Conservation (phyloP, 2,113 vertebrate species). For the Carassius auratus region DNA sequence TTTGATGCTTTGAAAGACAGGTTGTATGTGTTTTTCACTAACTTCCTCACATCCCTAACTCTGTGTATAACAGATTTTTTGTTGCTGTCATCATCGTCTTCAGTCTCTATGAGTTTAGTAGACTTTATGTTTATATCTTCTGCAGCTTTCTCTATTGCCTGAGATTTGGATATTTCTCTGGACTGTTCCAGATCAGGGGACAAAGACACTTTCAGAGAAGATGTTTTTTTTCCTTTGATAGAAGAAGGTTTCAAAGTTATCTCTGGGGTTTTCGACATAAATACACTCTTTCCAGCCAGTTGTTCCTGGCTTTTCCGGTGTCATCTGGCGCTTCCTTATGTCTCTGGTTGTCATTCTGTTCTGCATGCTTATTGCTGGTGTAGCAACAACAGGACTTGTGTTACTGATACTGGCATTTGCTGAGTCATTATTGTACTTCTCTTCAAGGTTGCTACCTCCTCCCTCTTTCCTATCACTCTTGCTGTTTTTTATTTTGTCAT, state of each 20-base stretch:
- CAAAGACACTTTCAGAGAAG: slow-evolving; percentile 65
- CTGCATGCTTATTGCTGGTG: slow-evolving; percentile 51
- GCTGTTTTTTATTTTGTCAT: slow-evolving; percentile 53
- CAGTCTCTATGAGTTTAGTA: slow-evolving; percentile 48
- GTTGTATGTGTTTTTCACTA: slow-evolving; percentile 87
- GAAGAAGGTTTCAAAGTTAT: slow-evolving; percentile 65
- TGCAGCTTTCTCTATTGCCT: slow-evolving; percentile 12
- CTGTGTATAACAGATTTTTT: slow-evolving; percentile 76
- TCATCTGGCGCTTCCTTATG: slow-evolving; percentile 60
- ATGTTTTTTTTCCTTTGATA: slow-evolving; percentile 70
- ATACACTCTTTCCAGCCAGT: slow-evolving; percentile 57
- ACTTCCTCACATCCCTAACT: slow-evolving; percentile 86
- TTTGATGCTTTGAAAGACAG: slow-evolving; percentile 77
- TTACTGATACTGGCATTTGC: slow-evolving; percentile 63
- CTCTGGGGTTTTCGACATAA: slow-evolving; percentile 73
- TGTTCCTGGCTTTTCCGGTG: slow-evolving; percentile 65
- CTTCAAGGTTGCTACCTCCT: slow-evolving; percentile 54
- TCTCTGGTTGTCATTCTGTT: slow-evolving; percentile 65
- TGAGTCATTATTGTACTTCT: slow-evolving; percentile 63
- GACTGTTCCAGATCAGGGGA: slow-evolving; percentile 67
- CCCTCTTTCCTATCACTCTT: slow-evolving; percentile 47
- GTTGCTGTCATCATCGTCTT: slow-evolving; percentile 58
- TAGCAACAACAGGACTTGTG: slow-evolving; percentile 56
- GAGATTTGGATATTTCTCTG: slow-evolving; percentile 30
- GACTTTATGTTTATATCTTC: slow-evolving; percentile 11